A percentile compares a stretch with the other conserved stretches of the same genome.
Conservation (phyloP, 1,140 invertebrate species). For the Lepidostoma basale region DNA sequence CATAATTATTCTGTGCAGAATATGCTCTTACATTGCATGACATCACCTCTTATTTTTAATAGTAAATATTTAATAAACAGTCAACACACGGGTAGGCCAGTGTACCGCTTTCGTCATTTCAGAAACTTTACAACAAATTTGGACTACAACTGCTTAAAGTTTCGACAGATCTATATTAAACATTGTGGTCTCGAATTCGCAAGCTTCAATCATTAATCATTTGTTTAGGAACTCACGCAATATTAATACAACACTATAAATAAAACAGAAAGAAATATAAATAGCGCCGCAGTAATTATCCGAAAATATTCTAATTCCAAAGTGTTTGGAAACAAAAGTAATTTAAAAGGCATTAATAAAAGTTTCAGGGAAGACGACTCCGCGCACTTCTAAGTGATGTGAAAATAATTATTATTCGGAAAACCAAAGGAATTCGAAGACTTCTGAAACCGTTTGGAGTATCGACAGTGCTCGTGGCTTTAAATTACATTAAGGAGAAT, state of each 20-base stretch:
- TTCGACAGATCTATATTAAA: slow-evolving; percentile 39
- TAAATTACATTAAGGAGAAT: neutral
- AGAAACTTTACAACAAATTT: slow-evolving; percentile 16
- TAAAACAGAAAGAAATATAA: slow-evolving; percentile 5
- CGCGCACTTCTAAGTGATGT: neutral
- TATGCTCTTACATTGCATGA: neutral
- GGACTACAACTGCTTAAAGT: slow-evolving; percentile 37
- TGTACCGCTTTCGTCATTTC: slow-evolving; percentile 1
- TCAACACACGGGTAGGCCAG: neutral
- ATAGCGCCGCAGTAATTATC: neutral
- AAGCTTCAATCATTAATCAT: slow-evolving; percentile 36
- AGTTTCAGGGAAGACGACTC: neutral
- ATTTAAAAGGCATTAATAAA: neutral
- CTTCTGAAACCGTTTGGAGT: neutral
- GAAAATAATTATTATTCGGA: neutral
- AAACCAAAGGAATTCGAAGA: neutral
- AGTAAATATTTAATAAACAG: neutral
- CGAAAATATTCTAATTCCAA: neutral
- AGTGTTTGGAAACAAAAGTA: slow-evolving; percentile 4
- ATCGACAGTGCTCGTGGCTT: neutral
- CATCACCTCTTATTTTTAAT: neutral
- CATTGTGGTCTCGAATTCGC: slow-evolving; percentile 33
- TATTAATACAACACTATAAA: neutral
- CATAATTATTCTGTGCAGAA: neutral
- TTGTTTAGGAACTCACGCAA: slow-evolving; percentile 14